phyloP scores from a whole-genome alignment of 2,113 vertebrate species.

The Micromys minutus region DNA sequence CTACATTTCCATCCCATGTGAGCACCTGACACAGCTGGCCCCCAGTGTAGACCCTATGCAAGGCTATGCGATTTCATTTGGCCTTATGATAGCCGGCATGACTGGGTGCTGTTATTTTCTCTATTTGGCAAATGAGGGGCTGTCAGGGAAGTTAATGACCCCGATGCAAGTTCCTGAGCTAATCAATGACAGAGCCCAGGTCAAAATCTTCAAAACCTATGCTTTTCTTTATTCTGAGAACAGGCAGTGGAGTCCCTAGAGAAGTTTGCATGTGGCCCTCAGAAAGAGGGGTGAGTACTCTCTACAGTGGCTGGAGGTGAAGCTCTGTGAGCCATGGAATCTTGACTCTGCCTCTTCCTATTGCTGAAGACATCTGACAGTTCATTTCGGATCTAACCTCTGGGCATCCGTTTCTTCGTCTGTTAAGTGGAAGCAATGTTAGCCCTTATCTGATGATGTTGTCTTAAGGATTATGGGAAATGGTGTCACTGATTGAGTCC shows the following conservation, averaged over 20 bases:
- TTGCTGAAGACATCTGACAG: not conserved
- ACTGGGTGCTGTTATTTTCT: not conserved
- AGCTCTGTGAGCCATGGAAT: not conserved
- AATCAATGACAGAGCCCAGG: not conserved
- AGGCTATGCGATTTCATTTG: not conserved
- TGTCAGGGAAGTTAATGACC: not conserved
- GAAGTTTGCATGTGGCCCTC: not conserved
- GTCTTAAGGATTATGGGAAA: not conserved
- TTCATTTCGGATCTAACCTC: not conserved
- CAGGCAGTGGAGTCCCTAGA: not conserved
- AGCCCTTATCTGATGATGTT: not conserved
- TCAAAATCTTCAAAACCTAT: not conserved
- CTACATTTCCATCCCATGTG: not conserved
- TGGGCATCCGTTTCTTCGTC: not conserved
- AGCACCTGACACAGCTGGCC: not conserved
- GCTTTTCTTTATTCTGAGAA: conserved; percentile 8
- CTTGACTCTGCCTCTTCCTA: not conserved
- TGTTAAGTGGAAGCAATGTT: not conserved
- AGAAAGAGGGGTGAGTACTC: not conserved
- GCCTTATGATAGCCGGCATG: not conserved
- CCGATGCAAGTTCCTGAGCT: not conserved
- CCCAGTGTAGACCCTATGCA: not conserved
- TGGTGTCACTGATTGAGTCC: not conserved
- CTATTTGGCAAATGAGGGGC: not conserved
- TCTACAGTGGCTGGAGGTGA: not conserved